Conservation (phyloP, 2,113 vertebrate species). For the Chlorocebus sabaeus region DNA sequence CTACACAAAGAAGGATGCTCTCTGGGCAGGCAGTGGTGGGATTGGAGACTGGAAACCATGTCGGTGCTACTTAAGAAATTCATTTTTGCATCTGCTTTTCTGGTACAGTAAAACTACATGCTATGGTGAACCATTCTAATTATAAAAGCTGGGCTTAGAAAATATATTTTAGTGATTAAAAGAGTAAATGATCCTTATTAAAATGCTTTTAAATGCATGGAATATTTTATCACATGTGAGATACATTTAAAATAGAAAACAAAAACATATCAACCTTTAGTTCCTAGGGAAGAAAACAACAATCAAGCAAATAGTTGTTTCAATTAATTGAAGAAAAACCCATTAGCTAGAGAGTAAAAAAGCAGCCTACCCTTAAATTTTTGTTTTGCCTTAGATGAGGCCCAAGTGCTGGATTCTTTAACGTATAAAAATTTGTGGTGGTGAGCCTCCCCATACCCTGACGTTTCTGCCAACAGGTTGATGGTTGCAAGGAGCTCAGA, state of each 20-base stretch:
- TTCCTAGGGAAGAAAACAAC: constrained; percentile 42
- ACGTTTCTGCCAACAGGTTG: background rate
- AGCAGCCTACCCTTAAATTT: background rate
- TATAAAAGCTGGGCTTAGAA: background rate
- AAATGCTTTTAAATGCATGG: constrained; percentile 68
- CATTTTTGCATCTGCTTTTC: background rate
- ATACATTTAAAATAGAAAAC: constrained; percentile 49
- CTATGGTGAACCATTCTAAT: background rate
- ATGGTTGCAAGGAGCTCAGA: too few species aligned
- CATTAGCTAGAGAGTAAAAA: constrained; percentile 13
- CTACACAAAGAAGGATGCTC: background rate
- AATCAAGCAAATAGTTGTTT: constrained; percentile 33
- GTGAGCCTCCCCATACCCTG: background rate
- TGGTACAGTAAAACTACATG: background rate
- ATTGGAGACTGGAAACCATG: background rate
- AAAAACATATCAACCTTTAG: constrained; percentile 37
- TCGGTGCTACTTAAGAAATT: background rate
- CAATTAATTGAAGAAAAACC: constrained; percentile 50
- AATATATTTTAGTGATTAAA: constrained; percentile 53
- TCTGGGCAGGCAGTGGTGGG: rapidly evolving
- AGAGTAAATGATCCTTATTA: constrained; percentile 59
- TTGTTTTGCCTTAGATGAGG: background rate
- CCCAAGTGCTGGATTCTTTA: background rate
- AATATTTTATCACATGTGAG: constrained; percentile 58
- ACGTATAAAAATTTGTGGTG: background rate